Evolutionary conservation across 2,888 invertebrate genomes (phyloP).

Genomic region (Leptinotarsa tumamoca): DNA sequence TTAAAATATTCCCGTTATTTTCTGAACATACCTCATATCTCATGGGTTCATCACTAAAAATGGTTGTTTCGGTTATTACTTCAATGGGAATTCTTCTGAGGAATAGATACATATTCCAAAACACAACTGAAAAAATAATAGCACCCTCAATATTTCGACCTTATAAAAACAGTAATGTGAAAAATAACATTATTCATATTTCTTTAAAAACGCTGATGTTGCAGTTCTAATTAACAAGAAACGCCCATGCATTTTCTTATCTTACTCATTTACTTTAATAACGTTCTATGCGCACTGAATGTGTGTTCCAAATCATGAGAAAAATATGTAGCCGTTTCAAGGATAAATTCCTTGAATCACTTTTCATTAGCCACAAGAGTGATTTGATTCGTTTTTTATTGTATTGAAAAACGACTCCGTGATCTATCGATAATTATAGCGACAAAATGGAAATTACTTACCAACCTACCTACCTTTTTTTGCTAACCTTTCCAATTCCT

Average conservation of each 20-base stretch:
- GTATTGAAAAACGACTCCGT: slow-evolving; percentile 10
- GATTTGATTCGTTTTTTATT: slow-evolving; percentile 15
- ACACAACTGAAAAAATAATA: too few species aligned
- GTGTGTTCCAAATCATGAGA: slow-evolving; percentile 23
- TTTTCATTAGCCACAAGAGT: slow-evolving; percentile 12
- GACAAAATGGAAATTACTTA: background rate
- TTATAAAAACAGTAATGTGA: too few species aligned
- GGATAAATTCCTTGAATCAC: slow-evolving; percentile 29
- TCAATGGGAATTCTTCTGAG: too few species aligned
- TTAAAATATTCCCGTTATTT: too few species aligned
- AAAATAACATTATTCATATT: background rate
- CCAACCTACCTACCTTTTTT: background rate
- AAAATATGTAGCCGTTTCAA: slow-evolving; percentile 29
- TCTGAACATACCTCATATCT: too few species aligned
- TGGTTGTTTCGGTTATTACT: too few species aligned
- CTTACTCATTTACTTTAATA: slow-evolving; percentile 15
- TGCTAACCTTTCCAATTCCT: background rate
- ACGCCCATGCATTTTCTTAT: slow-evolving; percentile 4
- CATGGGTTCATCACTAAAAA: too few species aligned
- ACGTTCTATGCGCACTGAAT: slow-evolving; percentile 12
- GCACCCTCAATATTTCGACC: too few species aligned
- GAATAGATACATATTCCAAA: too few species aligned
- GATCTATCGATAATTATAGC: slow-evolving; percentile 2
- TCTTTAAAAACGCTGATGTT: background rate
- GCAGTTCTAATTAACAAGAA: background rate